phyloP scores from a whole-genome alignment of 2,888 invertebrate species.

The Plemyria rubiginata region DNA sequence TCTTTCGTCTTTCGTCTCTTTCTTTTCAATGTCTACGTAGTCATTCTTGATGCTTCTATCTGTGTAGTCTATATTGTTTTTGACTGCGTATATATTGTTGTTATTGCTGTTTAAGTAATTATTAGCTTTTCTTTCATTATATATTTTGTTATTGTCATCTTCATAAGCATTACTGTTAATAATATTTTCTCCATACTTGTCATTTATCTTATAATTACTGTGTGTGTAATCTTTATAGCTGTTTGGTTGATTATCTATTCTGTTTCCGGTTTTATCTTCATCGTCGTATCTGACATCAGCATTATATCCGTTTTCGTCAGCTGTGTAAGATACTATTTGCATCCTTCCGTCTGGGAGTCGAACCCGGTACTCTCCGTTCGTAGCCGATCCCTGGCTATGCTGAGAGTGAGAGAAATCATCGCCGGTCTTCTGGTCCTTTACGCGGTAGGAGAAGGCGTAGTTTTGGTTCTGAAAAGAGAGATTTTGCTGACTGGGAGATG shows the following conservation, averaged over 20 bases:
- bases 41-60: conserved; percentile 40
- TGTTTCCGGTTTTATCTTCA: conserved; percentile 50
- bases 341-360: conserved; percentile 87
- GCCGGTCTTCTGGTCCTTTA: conserved; percentile 86
- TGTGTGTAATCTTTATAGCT: conserved; percentile 25
- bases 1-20: conserved; percentile 28
- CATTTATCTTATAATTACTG: conserved; percentile 22
- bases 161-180: background rate
- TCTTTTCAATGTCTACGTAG: conserved; percentile 29
- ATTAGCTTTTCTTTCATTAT: conserved; percentile 17
- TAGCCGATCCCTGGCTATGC: conserved; percentile 85
- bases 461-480: conserved; percentile 68
- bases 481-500: background rate
- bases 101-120: conserved; percentile 23
- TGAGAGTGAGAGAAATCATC: conserved; percentile 89
- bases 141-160: conserved; percentile 29
- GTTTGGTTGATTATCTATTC: conserved; percentile 39
- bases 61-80: conserved; percentile 39
- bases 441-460: conserved; percentile 88
- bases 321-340: conserved; percentile 88
- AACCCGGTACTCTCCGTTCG: conserved; percentile 88
- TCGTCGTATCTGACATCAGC: conserved; percentile 87
- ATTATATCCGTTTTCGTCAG: conserved; percentile 87
- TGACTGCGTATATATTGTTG: conserved; percentile 11
- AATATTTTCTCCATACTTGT: conserved; percentile 24